These are phyloP conservation scores for Cladorhizidae sp. DNA, from an alignment of 37 sponge, comb jelly and placozoan genomes.

Conservation along the genomic window DNA sequence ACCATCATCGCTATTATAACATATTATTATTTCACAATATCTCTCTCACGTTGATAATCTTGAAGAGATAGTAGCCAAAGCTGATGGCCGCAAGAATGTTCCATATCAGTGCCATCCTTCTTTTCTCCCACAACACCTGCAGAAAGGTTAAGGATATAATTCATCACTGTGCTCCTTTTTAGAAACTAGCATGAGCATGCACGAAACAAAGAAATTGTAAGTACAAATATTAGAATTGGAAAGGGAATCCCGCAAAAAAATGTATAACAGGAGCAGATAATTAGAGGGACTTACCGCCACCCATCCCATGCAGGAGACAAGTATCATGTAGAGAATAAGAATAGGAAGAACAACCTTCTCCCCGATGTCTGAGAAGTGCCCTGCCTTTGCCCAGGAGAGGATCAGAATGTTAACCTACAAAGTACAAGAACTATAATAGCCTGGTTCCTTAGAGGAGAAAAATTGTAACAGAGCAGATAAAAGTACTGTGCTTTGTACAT, in stretches of 20 bases:
- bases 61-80: constrained; percentile 33
- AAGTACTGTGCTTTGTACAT: too few species aligned
- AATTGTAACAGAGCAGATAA: too few species aligned
- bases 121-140: constrained; percentile 30
- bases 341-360: constrained; percentile 31
- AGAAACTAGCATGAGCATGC: too few species aligned
- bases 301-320: constrained; percentile 24
- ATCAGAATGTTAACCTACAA: constrained; percentile 39
- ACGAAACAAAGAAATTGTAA: too few species aligned
- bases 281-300: constrained; percentile 17
- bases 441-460: too few species aligned
- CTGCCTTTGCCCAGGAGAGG: constrained; percentile 17
- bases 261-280: neutral
- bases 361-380: constrained; percentile 13
- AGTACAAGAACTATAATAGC: too few species aligned
- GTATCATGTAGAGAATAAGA: constrained; percentile 14
- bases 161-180: too few species aligned
- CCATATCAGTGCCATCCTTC: constrained; percentile 1
- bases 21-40: too few species aligned
- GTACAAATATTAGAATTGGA: too few species aligned
- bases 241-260: too few species aligned
- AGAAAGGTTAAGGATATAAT: neutral
- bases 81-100: neutral
- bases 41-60: constrained; percentile 40
- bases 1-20: too few species aligned